Evolutionary conservation across 2,888 invertebrate species (phyloP).

Genomic region (Cepaea hortensis): DNA sequence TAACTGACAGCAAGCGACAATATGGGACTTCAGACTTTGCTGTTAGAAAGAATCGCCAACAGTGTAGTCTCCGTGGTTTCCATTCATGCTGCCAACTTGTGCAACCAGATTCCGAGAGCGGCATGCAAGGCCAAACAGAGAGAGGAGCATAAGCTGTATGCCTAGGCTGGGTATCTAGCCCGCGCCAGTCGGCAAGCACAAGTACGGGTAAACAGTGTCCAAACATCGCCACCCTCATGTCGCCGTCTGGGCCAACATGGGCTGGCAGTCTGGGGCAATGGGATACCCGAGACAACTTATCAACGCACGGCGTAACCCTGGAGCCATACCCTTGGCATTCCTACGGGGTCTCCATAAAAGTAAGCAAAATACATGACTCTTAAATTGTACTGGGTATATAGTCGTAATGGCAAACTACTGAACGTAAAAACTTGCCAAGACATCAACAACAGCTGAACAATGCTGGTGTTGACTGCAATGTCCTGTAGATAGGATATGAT

Average conservation of each 20-base stretch:
- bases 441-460: too few species aligned
- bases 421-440: too few species aligned
- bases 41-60: slow-evolving; percentile 27
- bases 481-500: too few species aligned
- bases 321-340: neutral
- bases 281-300: slow-evolving; percentile 42
- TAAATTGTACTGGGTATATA: too few species aligned
- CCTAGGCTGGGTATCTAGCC: slow-evolving; percentile 15
- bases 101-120: slow-evolving; percentile 19
- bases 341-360: neutral
- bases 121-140: slow-evolving; percentile 28
- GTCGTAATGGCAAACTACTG: too few species aligned
- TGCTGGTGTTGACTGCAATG: too few species aligned
- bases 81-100: slow-evolving; percentile 7
- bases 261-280: slow-evolving; percentile 30
- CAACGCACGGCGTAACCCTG: slow-evolving; percentile 33
- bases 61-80: neutral
- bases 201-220: slow-evolving; percentile 43
- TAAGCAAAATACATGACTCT: neutral
- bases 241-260: slow-evolving; percentile 49
- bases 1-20: neutral
- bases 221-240: slow-evolving; percentile 45
- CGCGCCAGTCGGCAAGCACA: slow-evolving; percentile 10
- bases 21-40: slow-evolving; percentile 12
- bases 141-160: slow-evolving; percentile 3